These are phyloP conservation scores for Leptopterna dolabrata DNA, from an alignment of 2,888 invertebrate species.

Conservation along the genomic window DNA sequence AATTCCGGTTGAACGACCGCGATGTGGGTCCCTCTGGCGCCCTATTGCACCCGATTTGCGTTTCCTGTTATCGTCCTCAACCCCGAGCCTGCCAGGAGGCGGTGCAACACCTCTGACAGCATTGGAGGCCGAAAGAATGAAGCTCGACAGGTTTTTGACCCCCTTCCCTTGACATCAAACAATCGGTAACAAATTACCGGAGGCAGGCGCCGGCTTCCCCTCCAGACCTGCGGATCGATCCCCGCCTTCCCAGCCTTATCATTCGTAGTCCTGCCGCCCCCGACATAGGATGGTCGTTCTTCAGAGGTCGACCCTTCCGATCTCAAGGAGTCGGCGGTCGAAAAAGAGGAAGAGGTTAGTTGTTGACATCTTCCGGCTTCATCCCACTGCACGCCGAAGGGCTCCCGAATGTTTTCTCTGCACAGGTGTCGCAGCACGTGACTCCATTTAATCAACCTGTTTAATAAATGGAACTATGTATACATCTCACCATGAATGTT, in stretches of 20 bases:
- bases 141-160: not conserved
- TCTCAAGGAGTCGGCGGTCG: not conserved
- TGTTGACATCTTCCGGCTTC: not conserved
- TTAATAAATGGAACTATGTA: too few relatives aligned
- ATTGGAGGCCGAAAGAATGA: not conserved
- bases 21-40: not conserved
- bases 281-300: not conserved
- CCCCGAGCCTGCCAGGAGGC: not conserved
- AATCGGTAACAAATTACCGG: not conserved
- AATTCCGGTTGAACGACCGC: not conserved
- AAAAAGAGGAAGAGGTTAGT: slow-evolving; percentile 16
- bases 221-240: not conserved
- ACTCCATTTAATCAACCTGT: not conserved
- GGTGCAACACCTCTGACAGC: not conserved
- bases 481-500: too few relatives aligned
- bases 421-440: not conserved
- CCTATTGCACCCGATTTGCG: not conserved
- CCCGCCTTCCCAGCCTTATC: not conserved
- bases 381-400: not conserved
- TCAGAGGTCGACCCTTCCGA: not conserved
- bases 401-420: not conserved
- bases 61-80: not conserved
- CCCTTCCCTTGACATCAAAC: not conserved
- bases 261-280: slow-evolving; percentile 3
- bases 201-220: not conserved